phyloP scores from a whole-genome alignment of 37 sponge, comb jelly and placozoan species.

The Ephydatia muelleri region DNA sequence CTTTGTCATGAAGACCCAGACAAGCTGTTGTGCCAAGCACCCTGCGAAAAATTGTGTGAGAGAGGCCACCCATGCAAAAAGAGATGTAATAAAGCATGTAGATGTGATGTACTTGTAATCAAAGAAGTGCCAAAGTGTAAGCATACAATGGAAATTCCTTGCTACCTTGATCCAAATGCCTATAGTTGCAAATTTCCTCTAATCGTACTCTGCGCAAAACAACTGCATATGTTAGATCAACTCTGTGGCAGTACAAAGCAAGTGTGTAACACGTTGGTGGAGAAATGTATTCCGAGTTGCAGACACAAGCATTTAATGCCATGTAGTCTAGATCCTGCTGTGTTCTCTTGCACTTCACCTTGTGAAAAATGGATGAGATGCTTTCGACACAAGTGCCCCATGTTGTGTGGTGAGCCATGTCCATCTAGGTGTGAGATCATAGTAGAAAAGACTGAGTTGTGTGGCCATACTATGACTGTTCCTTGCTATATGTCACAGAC shows the following conservation, averaged over 20 bases:
- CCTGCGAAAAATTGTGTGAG: slow-evolving; percentile 34
- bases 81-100: slow-evolving; percentile 1
- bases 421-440: slow-evolving; percentile 12
- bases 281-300: slow-evolving; percentile 7
- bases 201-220: not conserved
- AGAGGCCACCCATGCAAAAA: slow-evolving; percentile 26
- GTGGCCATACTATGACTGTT: slow-evolving; percentile 57
- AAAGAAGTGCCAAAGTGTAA: slow-evolving; percentile 43
- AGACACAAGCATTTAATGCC: not conserved
- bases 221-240: not conserved
- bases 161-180: slow-evolving; percentile 36
- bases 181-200: not conserved
- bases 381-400: slow-evolving; percentile 54
- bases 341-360: not conserved
- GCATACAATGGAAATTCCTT: slow-evolving; percentile 31
- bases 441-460: slow-evolving; percentile 23
- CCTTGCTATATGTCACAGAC: slow-evolving; percentile 17
- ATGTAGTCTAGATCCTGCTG: slow-evolving; percentile 30
- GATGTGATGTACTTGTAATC: slow-evolving; percentile 11
- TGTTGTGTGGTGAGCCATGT: slow-evolving; percentile 60
- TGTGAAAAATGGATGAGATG: not conserved
- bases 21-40: slow-evolving; percentile 11
- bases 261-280: not conserved
- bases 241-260: not conserved
- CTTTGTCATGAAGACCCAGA: slow-evolving; percentile 48